phyloP scores from a whole-genome alignment of 2,888 invertebrate genomes.

The Epirrita christyi region DNA sequence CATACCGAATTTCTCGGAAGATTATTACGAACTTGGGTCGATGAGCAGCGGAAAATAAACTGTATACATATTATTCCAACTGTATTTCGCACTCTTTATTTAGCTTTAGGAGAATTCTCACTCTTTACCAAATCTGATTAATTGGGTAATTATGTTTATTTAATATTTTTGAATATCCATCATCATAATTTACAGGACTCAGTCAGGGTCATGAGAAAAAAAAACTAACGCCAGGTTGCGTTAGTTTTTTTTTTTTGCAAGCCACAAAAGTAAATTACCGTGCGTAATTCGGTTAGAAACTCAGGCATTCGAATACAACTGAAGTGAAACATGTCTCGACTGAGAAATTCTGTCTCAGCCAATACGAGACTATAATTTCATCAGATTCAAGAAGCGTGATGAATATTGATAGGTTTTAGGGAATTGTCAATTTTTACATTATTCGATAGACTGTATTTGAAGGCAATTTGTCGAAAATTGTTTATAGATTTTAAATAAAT shows the following conservation, averaged over 20 bases:
- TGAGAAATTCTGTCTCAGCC: slow-evolving; percentile 23
- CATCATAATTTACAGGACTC: too few relatives aligned
- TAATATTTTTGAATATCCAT: too few relatives aligned
- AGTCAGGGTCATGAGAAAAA: too few relatives aligned
- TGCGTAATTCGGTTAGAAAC: slow-evolving; percentile 1
- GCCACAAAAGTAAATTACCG: not conserved
- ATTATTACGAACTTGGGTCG: not conserved
- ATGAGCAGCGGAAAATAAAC: too few relatives aligned
- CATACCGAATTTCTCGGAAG: not conserved
- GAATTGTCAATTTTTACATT: not conserved
- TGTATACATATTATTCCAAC: too few relatives aligned
- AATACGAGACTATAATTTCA: slow-evolving; percentile 29
- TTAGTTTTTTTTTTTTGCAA: too few relatives aligned
- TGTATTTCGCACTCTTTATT: too few relatives aligned
- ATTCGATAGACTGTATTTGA: not conserved
- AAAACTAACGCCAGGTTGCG: too few relatives aligned
- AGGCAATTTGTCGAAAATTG: not conserved
- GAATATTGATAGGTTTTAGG: slow-evolving; percentile 30
- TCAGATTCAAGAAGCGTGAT: slow-evolving; percentile 20
- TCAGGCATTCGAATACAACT: slow-evolving; percentile 7
- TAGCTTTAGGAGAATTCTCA: too few relatives aligned
- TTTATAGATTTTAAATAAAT: not conserved
- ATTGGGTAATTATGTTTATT: too few relatives aligned
- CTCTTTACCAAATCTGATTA: too few relatives aligned
- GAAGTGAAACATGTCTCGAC: slow-evolving; percentile 31